These are phyloP conservation scores for Sclerurus mexicanus DNA, from an alignment of 2,113 vertebrate species.

Conservation along the genomic window DNA sequence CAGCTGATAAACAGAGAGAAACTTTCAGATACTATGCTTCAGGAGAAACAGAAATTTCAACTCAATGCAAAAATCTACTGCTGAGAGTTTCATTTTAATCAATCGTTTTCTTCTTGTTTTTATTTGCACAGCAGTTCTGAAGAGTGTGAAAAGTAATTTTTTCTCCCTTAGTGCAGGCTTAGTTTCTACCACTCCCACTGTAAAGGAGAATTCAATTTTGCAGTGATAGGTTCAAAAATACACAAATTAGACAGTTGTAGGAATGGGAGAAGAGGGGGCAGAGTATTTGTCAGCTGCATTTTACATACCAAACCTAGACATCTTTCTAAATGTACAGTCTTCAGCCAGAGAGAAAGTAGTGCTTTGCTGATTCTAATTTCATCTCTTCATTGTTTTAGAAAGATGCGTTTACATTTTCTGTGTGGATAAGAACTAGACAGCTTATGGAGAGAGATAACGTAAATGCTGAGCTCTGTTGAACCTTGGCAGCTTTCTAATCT, in stretches of 20 bases:
- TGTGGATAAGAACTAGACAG: not conserved
- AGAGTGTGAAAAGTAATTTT: conserved; percentile 16
- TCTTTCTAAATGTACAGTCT: not conserved
- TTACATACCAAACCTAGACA: not conserved
- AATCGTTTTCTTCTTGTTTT: conserved; percentile 24
- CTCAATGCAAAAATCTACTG: not conserved
- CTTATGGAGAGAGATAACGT: not conserved
- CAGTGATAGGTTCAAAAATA: not conserved
- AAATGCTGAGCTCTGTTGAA: not conserved
- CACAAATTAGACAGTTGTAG: not conserved
- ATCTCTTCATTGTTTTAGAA: not conserved
- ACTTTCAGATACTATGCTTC: not conserved
- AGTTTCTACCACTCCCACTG: not conserved
- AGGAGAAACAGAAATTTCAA: conserved; percentile 12
- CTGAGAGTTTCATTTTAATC: conserved; percentile 28
- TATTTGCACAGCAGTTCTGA: conserved; percentile 41
- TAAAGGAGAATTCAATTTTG: conserved; percentile 28
- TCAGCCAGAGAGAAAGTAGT: not conserved
- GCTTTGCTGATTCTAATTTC: not conserved
- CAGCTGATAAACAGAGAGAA: not conserved
- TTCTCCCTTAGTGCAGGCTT: not conserved
- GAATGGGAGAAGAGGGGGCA: not conserved
- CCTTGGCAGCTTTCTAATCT: not conserved
- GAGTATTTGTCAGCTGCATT: not conserved
- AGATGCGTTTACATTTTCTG: conserved; percentile 13